Base-by-base conservation (phyloP, 2,113 vertebrate species). In the Gobius niger region DNA sequence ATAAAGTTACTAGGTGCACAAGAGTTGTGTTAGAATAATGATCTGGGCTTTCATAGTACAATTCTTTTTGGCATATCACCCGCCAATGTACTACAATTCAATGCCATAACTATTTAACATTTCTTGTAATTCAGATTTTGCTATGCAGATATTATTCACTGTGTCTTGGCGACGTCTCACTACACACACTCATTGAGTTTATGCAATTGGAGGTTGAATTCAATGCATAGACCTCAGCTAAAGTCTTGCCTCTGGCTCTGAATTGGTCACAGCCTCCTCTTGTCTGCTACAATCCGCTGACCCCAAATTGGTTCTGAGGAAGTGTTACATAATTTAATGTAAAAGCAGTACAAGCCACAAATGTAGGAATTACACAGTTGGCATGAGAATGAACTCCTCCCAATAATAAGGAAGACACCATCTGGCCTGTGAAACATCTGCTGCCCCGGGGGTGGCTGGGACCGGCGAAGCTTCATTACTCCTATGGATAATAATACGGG, bases 371-470 rank as follows among this genome's bases (percentile, higher is more conserved):
- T 62, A 72, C 61, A 80, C 56, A 44, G 50, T 46, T 44, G 44
- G 42, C 60, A 47, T 75, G 63, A 78, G 57, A 66, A 9, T 64
- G 63, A 71, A 59, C 69, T 68, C 70, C 57, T 70, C 65, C 56
- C 57, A 60, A 57, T 81, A 80, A 78, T 81, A 80, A 78, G 65
- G 81, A 85, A 75, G 75, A 76, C 80, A 88, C 84, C 92, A 93
- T 93, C 91, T 67, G 61, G 78, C 88, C 87, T 72, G 76, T 85
- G 85, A 85, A 90, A 90, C 91, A 94, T 93, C 92, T 95, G 92
- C 81, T 88, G 88, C 91, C 92, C 91, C 51, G 68, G 88, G 91
- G 90, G 78, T 80, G 68, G 65, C 66, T 75, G 77, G 65, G 81
- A 87, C 82, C 71, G 76, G 75, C 84, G 86, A 79, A 78, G 86